A percentile compares a stretch with the other conserved stretches of the same genome.
Evolutionary conservation across 92 coral and sea anemone species (phyloP).

Genomic region (Zoanthus gigantus): DNA sequence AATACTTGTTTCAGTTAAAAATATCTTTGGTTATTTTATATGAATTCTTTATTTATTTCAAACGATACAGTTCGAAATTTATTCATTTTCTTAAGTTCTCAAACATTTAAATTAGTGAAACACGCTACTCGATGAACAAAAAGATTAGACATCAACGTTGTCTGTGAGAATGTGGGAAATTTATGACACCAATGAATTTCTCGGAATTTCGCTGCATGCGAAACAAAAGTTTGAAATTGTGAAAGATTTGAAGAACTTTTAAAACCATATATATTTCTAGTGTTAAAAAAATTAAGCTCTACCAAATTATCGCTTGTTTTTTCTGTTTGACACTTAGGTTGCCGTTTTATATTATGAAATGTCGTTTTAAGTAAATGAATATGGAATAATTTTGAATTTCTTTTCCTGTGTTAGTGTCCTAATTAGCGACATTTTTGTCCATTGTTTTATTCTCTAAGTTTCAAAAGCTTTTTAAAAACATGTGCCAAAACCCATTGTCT

Average conservation of each 20-base stretch:
- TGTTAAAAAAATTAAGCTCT: background rate
- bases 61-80: too few relatives aligned
- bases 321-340: constrained; percentile 10
- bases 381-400: constrained; percentile 8
- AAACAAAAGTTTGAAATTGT: background rate
- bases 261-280: background rate
- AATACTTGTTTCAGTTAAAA: background rate
- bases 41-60: too few relatives aligned
- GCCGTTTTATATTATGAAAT: constrained; percentile 23
- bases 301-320: background rate
- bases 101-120: background rate
- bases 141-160: background rate
- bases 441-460: constrained; percentile 31
- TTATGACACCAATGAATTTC: background rate
- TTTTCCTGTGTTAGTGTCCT: constrained; percentile 34
- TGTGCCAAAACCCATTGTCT: constrained; percentile 47
- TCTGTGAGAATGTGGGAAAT: background rate
- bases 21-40: background rate
- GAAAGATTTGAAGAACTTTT: background rate
- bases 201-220: background rate
- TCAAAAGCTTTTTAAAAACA: constrained; percentile 55
- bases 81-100: too few relatives aligned
- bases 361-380: constrained; percentile 44
- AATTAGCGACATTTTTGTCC: constrained; percentile 41
- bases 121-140: background rate